A percentile compares a stretch with the other conserved stretches of the same genome.
Evolutionary conservation across 2,797 vertebrate species (phyloP).

Genomic region (Neomorphus geoffroyi): DNA sequence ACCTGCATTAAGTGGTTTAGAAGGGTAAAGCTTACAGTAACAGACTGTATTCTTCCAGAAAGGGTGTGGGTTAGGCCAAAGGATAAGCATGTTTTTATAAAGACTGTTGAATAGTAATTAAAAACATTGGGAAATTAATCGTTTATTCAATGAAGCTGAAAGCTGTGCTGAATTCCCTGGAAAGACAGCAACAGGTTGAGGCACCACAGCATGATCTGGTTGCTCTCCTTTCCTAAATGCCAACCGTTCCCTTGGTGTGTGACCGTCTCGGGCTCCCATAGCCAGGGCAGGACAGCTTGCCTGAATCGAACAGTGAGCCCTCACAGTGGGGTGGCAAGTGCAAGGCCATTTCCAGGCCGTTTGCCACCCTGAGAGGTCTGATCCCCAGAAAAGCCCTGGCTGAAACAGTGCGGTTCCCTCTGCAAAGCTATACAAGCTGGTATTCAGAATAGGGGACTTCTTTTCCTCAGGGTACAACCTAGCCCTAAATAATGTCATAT

Average conservation of each 20-base stretch:
- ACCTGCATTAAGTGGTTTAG: neutral
- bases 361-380: neutral
- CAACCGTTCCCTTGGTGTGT: accelerated
- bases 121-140: neutral
- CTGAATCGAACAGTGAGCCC: accelerated
- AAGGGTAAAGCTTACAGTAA: neutral
- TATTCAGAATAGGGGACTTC: neutral
- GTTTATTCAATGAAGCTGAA: neutral
- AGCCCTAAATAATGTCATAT: neutral
- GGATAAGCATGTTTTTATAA: neutral
- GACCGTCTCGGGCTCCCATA: neutral
- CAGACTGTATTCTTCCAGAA: neutral
- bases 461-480: neutral
- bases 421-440: neutral
- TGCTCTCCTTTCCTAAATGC: neutral
- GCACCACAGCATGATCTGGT: neutral
- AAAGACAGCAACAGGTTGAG: neutral
- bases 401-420: accelerated
- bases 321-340: neutral
- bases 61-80: neutral
- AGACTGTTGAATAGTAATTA: neutral
- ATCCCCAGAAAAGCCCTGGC: neutral
- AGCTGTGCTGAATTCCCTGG: neutral
- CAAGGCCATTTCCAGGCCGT: neutral
- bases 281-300: neutral